phyloP scores from a whole-genome alignment of 2,888 invertebrate genomes.

The Megastigmus dorsalis region DNA sequence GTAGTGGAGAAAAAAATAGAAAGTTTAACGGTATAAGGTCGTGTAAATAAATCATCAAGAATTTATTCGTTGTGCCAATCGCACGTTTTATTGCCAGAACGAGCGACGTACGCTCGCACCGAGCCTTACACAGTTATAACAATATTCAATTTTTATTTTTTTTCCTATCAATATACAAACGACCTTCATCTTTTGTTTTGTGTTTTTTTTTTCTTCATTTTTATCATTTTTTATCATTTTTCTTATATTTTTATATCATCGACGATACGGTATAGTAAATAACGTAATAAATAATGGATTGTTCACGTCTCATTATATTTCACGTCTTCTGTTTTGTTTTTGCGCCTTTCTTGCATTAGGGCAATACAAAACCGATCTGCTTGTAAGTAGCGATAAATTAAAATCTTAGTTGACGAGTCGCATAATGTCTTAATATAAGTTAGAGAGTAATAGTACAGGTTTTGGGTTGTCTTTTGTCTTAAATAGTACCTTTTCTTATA shows the following conservation, averaged over 20 bases:
- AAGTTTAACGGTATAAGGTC: not conserved
- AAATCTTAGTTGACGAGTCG: not conserved
- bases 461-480: not conserved
- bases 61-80: slow-evolving; percentile 4
- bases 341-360: not conserved
- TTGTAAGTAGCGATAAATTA: slow-evolving; percentile 9
- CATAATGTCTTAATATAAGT: not conserved
- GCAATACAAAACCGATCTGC: not conserved
- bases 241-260: slow-evolving; percentile 54
- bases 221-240: too few species aligned
- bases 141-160: slow-evolving; percentile 64
- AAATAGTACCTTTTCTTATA: too few species aligned
- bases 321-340: slow-evolving; percentile 38
- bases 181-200: slow-evolving; percentile 58
- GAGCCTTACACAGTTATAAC: slow-evolving; percentile 69
- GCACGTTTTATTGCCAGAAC: slow-evolving; percentile 67
- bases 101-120: slow-evolving; percentile 61
- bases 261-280: slow-evolving; percentile 57
- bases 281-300: slow-evolving; percentile 44
- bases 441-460: not conserved
- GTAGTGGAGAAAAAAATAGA: not conserved
- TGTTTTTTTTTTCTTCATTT: too few species aligned
- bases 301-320: not conserved
- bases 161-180: slow-evolving; percentile 71
- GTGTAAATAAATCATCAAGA: not conserved